Conservation (phyloP, 2,888 invertebrate species). For the Cantharis nigra region DNA sequence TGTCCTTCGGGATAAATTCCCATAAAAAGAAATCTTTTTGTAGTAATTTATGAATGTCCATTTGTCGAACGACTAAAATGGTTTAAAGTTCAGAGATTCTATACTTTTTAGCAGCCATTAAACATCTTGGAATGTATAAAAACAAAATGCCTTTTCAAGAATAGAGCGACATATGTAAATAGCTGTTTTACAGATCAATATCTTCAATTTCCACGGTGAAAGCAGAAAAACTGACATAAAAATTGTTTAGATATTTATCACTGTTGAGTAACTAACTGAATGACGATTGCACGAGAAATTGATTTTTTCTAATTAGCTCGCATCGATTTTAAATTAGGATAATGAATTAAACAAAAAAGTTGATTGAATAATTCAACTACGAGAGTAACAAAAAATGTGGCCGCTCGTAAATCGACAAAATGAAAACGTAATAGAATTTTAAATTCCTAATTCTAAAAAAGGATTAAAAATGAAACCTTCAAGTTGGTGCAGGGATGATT, state of each 20-base stretch:
- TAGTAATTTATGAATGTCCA: not conserved
- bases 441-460: not conserved
- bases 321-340: not conserved
- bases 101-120: not conserved
- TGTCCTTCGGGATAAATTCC: not conserved
- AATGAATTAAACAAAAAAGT: not conserved
- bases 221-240: not conserved
- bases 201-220: not conserved
- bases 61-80: not conserved
- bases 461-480: not conserved
- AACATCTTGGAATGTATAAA: not conserved
- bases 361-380: not conserved
- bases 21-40: not conserved
- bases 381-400: not conserved
- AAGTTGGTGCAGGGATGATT: not conserved
- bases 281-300: not conserved
- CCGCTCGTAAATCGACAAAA: not conserved
- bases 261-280: not conserved
- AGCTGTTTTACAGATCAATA: not conserved
- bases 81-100: not conserved
- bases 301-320: not conserved
- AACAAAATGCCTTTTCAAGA: not conserved
- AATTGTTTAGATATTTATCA: not conserved
- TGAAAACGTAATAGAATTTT: not conserved
- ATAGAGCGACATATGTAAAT: not conserved